Base-by-base conservation (phyloP, 2,113 vertebrate genomes). In the Centropus unirufus region DNA sequence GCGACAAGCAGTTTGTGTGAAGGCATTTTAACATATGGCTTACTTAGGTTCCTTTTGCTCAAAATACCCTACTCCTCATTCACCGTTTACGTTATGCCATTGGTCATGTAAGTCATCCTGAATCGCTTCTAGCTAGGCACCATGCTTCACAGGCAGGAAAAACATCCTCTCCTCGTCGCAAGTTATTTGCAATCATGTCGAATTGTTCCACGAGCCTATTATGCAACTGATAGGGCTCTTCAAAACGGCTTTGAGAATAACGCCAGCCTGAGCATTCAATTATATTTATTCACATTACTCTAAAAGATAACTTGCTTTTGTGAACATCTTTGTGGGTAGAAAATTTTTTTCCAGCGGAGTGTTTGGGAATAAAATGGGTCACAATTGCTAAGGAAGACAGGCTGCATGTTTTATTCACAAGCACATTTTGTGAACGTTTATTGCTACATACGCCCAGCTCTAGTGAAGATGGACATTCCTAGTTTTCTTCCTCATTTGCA, bases 281-380 rank as follows among this genome's bases (percentile, higher is more conserved):
- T 92, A 61, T 64, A 75, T 75, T 93, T 90, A 93, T 94, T 94
- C 94, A 83, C 92, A 68, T 87, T 92, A 54, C 83, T 94, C 83
- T 84, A 68, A 75, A 78, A 88, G 88, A 95, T 83, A 64, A 73
- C 83, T 92, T 54, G 80, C 95, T 94, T 81, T 93, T 0, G 1
- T 73, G 94, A 95, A 24, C 83, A 12, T 83, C 83, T 92, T 89
- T 80, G 90, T 17, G 68, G 40, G 66, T 36, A 94, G 88, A 51
- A 90, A 59, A 23, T 36, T 66, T 55, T 62, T 86, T 92, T 74
- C 18, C 87, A 78, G 23, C 44, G 0, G 61, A 75, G 77, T 84
- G 93, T 90, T 95, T 83, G 73, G 73, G 90, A 96, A 92, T 92
- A 95, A 97, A 92, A 96, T 96, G 95, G 95, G 95, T 96, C 94